Percentiles rank a stretch among this genome's conserved stretches.
Evolutionary conservation across 2,113 vertebrate species (phyloP).

Genomic region (Micronycteris hirsuta): DNA sequence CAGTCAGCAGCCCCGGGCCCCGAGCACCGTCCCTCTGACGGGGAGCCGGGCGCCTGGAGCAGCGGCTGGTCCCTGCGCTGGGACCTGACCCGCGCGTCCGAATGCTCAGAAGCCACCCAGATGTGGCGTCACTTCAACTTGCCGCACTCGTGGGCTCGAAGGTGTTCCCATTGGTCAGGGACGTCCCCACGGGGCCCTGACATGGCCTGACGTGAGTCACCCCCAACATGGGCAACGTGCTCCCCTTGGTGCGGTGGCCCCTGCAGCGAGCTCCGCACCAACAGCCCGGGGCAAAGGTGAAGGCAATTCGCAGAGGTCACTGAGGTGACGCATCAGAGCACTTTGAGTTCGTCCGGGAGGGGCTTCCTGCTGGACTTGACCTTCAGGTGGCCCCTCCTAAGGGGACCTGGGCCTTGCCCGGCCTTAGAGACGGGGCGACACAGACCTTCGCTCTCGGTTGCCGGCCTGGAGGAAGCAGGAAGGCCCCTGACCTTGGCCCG

Average conservation of each 20-base stretch:
- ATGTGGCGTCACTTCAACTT: fast-evolving
- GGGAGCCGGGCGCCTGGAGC: neutral
- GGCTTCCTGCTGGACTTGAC: neutral
- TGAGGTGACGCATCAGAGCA: fast-evolving
- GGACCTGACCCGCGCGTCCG: fast-evolving
- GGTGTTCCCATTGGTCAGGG: neutral
- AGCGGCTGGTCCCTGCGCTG: neutral
- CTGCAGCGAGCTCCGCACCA: neutral
- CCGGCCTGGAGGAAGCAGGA: neutral
- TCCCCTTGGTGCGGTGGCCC: neutral
- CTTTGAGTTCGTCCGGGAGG: neutral
- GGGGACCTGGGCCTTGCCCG: neutral
- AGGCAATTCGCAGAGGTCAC: no score
- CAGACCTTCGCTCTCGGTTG: neutral
- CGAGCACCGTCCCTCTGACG: neutral
- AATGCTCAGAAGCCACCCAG: fast-evolving
- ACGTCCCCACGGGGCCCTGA: fast-evolving
- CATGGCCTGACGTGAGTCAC: no score
- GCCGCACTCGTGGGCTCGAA: fast-evolving
- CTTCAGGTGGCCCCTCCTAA: fast-evolving
- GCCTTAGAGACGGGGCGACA: neutral
- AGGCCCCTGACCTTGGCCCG: neutral
- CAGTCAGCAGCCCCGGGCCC: fast-evolving
- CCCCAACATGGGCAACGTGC: fast-evolving
- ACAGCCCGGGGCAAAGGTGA: fast-evolving